These are phyloP conservation scores for Myioborus miniatus DNA, from an alignment of 2,797 vertebrate species.

Conservation along the genomic window DNA sequence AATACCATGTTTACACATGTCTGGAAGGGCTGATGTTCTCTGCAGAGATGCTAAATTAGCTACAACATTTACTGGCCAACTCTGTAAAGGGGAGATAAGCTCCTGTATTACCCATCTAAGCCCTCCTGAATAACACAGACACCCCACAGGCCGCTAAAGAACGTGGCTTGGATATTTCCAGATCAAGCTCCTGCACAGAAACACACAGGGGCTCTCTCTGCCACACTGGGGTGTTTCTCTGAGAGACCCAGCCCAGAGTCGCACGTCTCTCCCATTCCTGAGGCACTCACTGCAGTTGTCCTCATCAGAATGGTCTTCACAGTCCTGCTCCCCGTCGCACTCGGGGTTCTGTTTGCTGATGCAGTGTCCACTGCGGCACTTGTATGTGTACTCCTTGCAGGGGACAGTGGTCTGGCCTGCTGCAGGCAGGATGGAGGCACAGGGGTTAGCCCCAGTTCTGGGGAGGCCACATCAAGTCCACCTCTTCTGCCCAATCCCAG, in stretches of 20 bases:
- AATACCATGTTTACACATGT: rapidly evolving
- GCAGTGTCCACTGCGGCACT: slow-evolving; percentile 81
- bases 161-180: neutral
- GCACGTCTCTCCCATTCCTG: neutral
- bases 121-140: neutral
- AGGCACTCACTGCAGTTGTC: slow-evolving; percentile 81
- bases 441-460: neutral
- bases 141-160: rapidly evolving
- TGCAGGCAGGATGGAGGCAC: neutral
- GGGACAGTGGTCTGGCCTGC: rapidly evolving
- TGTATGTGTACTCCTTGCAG: slow-evolving; percentile 81
- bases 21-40: neutral
- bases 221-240: rapidly evolving
- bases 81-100: neutral
- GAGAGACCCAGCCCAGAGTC: neutral
- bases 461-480: neutral
- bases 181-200: neutral
- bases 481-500: neutral
- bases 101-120: rapidly evolving
- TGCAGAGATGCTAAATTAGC: neutral
- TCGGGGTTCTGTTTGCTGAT: slow-evolving; percentile 87
- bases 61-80: neutral
- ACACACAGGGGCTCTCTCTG: neutral
- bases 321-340: slow-evolving; percentile 86
- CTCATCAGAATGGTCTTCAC: slow-evolving; percentile 88